phyloP scores from a whole-genome alignment of 1,140 invertebrate species.

The Nixonia krombeini region DNA sequence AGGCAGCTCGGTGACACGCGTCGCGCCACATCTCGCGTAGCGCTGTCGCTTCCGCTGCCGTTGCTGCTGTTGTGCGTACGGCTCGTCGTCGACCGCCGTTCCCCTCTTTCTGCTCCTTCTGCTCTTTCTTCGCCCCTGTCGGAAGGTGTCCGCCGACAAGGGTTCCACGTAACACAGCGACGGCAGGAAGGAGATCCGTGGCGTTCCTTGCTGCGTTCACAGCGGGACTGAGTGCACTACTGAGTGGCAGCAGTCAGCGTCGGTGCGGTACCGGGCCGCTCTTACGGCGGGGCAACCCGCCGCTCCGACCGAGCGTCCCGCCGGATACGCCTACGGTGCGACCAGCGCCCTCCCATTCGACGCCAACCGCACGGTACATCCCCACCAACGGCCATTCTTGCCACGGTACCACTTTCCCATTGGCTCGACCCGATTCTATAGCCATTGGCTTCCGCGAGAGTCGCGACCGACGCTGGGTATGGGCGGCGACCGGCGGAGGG shows the following conservation, averaged over 20 bases:
- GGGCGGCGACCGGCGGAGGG: constrained; percentile 20
- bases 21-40: not conserved
- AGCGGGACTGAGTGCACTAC: constrained; percentile 71
- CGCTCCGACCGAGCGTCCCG: constrained; percentile 26
- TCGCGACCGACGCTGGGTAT: no score
- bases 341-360: not conserved
- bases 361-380: not conserved
- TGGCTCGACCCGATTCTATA: no score
- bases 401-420: constrained; percentile 53
- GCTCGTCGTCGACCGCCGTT: not conserved
- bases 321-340: not conserved
- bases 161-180: not conserved
- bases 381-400: not conserved
- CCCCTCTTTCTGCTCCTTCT: not conserved
- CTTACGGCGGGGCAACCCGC: constrained; percentile 52
- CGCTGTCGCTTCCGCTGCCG: not conserved
- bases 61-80: no score
- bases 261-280: constrained; percentile 31
- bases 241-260: no score
- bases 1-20: constrained; percentile 6
- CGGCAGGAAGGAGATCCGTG: constrained; percentile 51
- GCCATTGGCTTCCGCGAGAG: not conserved
- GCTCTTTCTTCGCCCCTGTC: not conserved
- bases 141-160: not conserved
- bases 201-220: constrained; percentile 69